Percentiles rank a stretch among this genome's conserved stretches.
phyloP scores from a whole-genome alignment of 2,113 vertebrate genomes.

The Leuciscus idus region DNA sequence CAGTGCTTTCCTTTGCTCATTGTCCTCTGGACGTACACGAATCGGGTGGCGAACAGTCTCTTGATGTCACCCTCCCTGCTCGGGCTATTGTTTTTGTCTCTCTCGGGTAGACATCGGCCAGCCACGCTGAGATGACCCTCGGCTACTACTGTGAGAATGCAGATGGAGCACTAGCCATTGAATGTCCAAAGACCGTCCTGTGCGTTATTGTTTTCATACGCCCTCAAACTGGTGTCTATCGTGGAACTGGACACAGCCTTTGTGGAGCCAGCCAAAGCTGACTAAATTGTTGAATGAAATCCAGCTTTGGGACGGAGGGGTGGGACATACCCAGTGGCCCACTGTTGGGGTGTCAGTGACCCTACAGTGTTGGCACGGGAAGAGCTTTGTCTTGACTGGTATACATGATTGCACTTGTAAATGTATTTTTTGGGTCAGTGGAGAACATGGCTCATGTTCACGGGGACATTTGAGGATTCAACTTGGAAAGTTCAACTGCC shows the following conservation, averaged over 20 bases:
- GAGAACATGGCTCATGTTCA: neutral
- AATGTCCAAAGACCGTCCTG: neutral
- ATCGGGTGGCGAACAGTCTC: conserved; percentile 31
- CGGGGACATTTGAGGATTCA: neutral
- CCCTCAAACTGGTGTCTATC: conserved; percentile 37
- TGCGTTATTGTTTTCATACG: conserved; percentile 42
- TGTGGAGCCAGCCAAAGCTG: conserved; percentile 49
- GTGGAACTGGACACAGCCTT: conserved; percentile 20
- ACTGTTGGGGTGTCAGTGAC: neutral
- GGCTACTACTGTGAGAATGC: neutral
- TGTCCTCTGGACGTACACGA: conserved; percentile 53
- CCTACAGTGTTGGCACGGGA: neutral
- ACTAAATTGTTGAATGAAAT: conserved; percentile 52
- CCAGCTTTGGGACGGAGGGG: conserved; percentile 27
- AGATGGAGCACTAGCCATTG: conserved; percentile 1
- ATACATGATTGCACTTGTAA: neutral
- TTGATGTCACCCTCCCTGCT: conserved; percentile 34
- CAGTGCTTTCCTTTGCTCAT: conserved; percentile 56
- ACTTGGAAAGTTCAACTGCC: neutral
- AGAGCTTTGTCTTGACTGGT: conserved; percentile 10
- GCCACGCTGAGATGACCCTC: conserved; percentile 17
- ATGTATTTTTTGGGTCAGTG: conserved; percentile 8
- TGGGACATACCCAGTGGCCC: conserved; percentile 3
- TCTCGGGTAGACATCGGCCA: conserved; percentile 15
- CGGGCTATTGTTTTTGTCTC: conserved; percentile 13